These are phyloP conservation scores for Erithacus rubecula DNA, from an alignment of 2,797 vertebrate genomes.

Conservation along the genomic window DNA sequence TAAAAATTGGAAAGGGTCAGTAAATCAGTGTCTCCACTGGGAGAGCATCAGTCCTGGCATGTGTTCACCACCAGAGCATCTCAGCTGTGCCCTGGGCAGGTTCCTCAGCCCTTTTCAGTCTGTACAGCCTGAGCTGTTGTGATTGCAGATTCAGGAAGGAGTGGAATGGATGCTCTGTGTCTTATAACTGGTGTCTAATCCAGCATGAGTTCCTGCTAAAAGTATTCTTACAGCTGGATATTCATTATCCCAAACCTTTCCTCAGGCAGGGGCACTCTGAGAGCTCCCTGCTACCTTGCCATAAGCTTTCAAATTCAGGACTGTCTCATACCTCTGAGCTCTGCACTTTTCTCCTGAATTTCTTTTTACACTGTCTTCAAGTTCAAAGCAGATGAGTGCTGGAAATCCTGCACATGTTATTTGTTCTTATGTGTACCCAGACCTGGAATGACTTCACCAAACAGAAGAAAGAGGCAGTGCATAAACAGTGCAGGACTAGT, in stretches of 20 bases:
- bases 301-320: background rate
- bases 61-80: background rate
- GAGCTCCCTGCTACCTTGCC: background rate
- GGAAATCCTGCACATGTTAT: background rate
- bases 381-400: background rate
- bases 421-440: background rate
- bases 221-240: background rate
- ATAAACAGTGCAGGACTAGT: background rate
- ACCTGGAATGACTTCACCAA: background rate
- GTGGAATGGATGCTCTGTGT: background rate
- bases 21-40: accelerated
- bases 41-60: background rate
- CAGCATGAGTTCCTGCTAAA: background rate
- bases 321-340: background rate
- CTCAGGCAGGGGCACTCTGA: background rate
- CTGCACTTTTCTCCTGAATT: background rate
- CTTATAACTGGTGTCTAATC: background rate
- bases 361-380: background rate
- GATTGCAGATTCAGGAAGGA: background rate
- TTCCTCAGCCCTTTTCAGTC: background rate
- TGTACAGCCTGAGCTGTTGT: background rate
- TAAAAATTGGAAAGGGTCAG: background rate
- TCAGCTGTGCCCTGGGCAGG: background rate
- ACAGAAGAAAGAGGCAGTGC: background rate
- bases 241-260: background rate